Base-by-base conservation (phyloP, 2,888 invertebrate genomes). In the Dryobota labecula region DNA sequence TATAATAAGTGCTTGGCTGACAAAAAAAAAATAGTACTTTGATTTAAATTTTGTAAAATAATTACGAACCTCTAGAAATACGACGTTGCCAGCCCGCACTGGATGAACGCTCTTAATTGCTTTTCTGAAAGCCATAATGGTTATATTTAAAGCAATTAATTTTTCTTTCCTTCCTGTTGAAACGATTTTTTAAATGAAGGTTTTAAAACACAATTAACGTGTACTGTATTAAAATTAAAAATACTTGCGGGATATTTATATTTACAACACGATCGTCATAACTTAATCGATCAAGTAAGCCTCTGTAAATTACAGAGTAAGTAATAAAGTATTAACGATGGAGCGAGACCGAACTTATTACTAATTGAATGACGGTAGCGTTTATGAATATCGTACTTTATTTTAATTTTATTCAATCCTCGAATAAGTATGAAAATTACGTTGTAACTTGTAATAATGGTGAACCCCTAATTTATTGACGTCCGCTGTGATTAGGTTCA, bases 371-470 rank as follows among this genome's bases (percentile, higher is more conserved):
- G 67, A 72, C 66, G 56, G 77, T 66, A 76, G 57, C 70, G 60
- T 65, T 81, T 78, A 70, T 66, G 62, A 76, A 76, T 77, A 76
- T 33, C 62, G n/a, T 65, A 53, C 64, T 78, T 81, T 76, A 81
- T 70, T 62, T 66, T 70, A 65, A 82, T 81, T 76, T 81, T 70
- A 80, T 78, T 80, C 58, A 80, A 80, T 56, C 57, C 81, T 73
- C 68, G 43, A 62, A 74, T 58, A 75, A 76, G 45, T 61, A 81
- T 53, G 45, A 81, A 70, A 81, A 70, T 76, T 54, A 81, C 64
- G 61, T 53, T 69, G 58, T 76, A 81, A 80, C 66, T 81, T 81
- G 76, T 81, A 70, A 57, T 76, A 62, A 70, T 43, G 75, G 64
- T 65, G 27, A 65, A n/a, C 82, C 70, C 33, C 43, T 65, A 81